Conservation (phyloP, 2,888 invertebrate genomes). For the Melipona bicolor region DNA sequence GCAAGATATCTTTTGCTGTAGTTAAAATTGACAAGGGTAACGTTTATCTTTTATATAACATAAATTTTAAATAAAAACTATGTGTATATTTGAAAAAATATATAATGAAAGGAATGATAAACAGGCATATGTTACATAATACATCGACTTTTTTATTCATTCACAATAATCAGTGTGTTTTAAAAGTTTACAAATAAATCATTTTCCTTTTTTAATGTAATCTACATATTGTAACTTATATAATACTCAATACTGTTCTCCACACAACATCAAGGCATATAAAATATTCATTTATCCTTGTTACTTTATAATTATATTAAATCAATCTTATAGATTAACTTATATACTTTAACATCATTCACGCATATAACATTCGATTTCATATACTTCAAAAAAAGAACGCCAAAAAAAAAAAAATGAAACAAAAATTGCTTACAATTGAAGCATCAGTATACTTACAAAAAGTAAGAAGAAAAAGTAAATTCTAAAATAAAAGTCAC, state of each 20-base stretch:
- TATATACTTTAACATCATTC: constrained; percentile 6
- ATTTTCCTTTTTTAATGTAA: neutral
- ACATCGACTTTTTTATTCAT: constrained; percentile 36
- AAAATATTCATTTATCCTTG: constrained; percentile 23
- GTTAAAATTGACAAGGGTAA: constrained; percentile 6
- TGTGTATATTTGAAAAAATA: neutral
- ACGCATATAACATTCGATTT: neutral
- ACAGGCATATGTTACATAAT: constrained; percentile 17
- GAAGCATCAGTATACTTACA: constrained; percentile 25
- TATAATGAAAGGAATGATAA: neutral
- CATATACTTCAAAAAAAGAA: constrained; percentile 22
- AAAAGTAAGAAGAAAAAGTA: constrained; percentile 17
- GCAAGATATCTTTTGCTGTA: constrained; percentile 21
- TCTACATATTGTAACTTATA: neutral
- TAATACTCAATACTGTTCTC: constrained; percentile 37
- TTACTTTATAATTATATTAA: neutral
- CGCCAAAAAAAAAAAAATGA: constrained; percentile 28
- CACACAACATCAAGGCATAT: constrained; percentile 18
- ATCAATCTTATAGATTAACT: constrained; percentile 15
- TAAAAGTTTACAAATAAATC: constrained; percentile 44
- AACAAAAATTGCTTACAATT: constrained; percentile 42
- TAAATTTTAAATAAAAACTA: constrained; percentile 39
- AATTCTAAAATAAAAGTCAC: constrained; percentile 41
- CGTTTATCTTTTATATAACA: constrained; percentile 31
- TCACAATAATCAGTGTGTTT: constrained; percentile 22